Evolutionary conservation across 64 coral and sea anemone species (phyloP).

Genomic region (Hydrozoanthus tunicans): DNA sequence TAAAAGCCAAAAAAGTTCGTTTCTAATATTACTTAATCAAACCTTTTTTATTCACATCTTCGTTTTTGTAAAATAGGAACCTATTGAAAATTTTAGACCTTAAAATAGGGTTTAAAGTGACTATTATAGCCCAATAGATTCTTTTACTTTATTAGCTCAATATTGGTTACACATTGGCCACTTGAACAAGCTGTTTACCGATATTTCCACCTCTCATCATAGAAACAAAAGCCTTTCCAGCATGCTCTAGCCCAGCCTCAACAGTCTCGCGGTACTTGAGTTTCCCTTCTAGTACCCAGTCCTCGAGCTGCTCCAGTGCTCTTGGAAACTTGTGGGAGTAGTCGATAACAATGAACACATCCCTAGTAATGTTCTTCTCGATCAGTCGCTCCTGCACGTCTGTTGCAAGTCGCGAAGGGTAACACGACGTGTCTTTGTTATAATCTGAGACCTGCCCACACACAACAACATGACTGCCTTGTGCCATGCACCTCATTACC

Average conservation of each 20-base stretch:
- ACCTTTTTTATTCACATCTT: too few species aligned
- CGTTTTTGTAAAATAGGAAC: too few species aligned
- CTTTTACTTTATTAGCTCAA: neutral
- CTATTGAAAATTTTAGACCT: too few species aligned
- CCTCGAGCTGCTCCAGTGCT: conserved; percentile 60
- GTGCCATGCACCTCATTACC: conserved; percentile 83
- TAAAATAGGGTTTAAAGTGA: too few species aligned
- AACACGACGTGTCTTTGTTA: conserved; percentile 67
- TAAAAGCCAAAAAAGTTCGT: too few species aligned
- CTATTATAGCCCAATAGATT: too few species aligned
- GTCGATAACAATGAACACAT: conserved; percentile 60
- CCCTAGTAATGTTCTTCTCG: conserved; percentile 75
- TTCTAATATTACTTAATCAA: too few species aligned
- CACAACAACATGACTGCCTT: conserved; percentile 74
- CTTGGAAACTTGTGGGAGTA: conserved; percentile 56
- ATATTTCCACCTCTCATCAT: conserved; percentile 94
- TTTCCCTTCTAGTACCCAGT: conserved; percentile 79
- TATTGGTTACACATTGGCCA: conserved; percentile 10
- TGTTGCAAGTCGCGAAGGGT: conserved; percentile 54
- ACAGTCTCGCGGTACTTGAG: conserved; percentile 77
- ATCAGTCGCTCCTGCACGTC: conserved; percentile 59
- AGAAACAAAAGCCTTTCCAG: conserved; percentile 73
- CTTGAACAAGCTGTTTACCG: conserved; percentile 86
- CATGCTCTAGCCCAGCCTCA: conserved; percentile 71
- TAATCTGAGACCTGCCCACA: conserved; percentile 91